Evolutionary conservation across 2,888 invertebrate genomes (phyloP), one percentile per base, ranked within the genome.

Genomic region (Pyrrhia umbra): DNA sequence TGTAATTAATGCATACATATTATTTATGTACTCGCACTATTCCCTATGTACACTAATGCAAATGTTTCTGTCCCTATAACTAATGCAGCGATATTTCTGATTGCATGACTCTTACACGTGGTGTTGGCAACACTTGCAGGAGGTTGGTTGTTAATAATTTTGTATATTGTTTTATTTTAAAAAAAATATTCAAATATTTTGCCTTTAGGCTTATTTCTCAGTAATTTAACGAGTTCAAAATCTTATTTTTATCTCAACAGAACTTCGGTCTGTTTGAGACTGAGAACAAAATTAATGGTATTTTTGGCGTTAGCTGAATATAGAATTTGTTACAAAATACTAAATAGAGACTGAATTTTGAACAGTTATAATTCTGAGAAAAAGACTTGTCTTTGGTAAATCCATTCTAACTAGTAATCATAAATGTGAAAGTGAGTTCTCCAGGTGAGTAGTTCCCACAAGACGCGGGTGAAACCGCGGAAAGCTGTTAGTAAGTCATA

Each of bases 51-150:
- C 49, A 27, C 43, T 68, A 64, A 63, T 56, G 8, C 47, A 40
- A 23, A 30, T 20, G 10, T 23, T 42, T 61, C 37, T 75, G 34
- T 63, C 59, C 47, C 57, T 67, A 39, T 73, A 75, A 84, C 83
- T 86, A 83, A 83, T 75, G 52, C 68, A 71, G 61, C 68, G 68
- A 78, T 80, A 79, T 88, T 90, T 92, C 84, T 86, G 83, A 85
- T 93, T 90, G 87, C 93, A 93, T 92, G 92, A 85, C 81, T 83
- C 83, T 87, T 88, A 85, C 91, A 90, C 85, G 78, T 85, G 94
- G 93, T 92, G 92, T 84, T 89, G 93, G 92, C 89, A 85, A 87
- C 89, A 86, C 70, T 85, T 86, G 84, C 86, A 92, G 94, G 87
- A 92, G 92, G 93, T 93, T 87, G 82, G 92, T 79, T 79, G 43